Base-by-base conservation (phyloP, 2,797 vertebrate genomes). In the Adrianichthys oophorus region DNA sequence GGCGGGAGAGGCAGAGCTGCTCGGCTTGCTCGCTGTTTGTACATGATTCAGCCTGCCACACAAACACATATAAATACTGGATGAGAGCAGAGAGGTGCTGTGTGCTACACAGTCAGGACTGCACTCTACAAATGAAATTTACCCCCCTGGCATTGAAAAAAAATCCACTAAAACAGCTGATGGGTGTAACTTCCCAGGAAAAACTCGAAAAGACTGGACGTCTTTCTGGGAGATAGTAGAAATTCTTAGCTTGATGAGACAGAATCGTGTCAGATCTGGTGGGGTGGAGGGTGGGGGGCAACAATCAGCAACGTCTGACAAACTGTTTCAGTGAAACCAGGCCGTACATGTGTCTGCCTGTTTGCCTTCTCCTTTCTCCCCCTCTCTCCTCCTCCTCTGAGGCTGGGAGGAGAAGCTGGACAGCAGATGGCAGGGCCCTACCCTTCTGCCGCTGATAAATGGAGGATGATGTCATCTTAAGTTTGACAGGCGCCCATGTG, bases 381-480 rank as follows among this genome's bases (percentile, higher is more conserved):
- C 62, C 62, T 74, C 70, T 80, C 78, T 74, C 59, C 26, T 59
- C 80, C 83, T 88, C 80, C 85, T 82, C 83, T 54, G 85, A 82
- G 78, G 89, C 90, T 86, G 76, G 62, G 70, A 54, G 64, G 73
- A 78, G 84, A 85, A 85, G 85, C 85, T 90, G 89, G 85, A 81
- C 91, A 93, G 93, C 96, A 98, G 95, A 96, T 97, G 96, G 95
- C 92, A 91, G 90, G 88, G 92, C 91, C 83, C 83, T 90, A 88
- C 93, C 86, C 92, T 92, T 91, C 89, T 89, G 90, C 88, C 85
- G 83, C 79, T 96, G 94, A 98, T 96, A 91, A 94, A 96, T 97
- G 92, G 92, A 91, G 92, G 92, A 94, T 98, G 96, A 98, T 98
- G 95, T 98, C 95, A 98, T 96, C 93, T 92, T 78, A 83, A 88